Evolutionary conservation across 2,797 vertebrate genomes (phyloP).

Genomic region (Chelidonichthys spinosus): DNA sequence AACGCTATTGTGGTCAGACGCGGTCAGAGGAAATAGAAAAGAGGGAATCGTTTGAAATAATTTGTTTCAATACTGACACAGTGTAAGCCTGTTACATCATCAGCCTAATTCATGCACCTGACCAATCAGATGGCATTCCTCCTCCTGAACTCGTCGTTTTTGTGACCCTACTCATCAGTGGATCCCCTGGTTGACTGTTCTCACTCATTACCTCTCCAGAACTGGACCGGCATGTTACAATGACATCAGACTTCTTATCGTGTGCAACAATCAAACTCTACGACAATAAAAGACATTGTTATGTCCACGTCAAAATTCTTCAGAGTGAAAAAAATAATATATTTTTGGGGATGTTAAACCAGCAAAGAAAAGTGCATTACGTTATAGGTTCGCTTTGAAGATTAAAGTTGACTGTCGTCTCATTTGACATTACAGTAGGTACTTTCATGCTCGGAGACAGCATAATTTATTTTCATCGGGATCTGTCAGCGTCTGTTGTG

Average conservation of each 20-base stretch:
- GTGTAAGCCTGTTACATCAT: neutral
- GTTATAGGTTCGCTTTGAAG: constrained; percentile 64
- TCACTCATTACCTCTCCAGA: neutral
- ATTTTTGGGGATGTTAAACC: constrained; percentile 59
- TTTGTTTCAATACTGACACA: neutral
- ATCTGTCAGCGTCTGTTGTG: constrained; percentile 53
- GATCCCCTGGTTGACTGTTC: neutral
- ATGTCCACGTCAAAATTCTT: constrained; percentile 48
- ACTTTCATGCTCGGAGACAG: constrained; percentile 61
- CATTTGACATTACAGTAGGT: constrained; percentile 64
- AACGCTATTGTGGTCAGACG: neutral
- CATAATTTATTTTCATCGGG: constrained; percentile 67
- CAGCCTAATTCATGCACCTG: neutral
- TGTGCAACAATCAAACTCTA: constrained; percentile 24
- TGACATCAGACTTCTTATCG: neutral
- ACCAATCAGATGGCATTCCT: neutral
- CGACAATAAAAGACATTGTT: constrained; percentile 20
- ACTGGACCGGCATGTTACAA: neutral
- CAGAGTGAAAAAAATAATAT: constrained; percentile 54
- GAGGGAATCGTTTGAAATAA: neutral
- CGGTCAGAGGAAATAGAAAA: neutral
- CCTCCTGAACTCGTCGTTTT: neutral
- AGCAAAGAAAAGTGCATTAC: constrained; percentile 58
- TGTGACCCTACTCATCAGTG: too few species aligned
- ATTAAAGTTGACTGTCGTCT: constrained; percentile 66